phyloP scores from a whole-genome alignment of 2,113 vertebrate species.

The Amphiprion percula region DNA sequence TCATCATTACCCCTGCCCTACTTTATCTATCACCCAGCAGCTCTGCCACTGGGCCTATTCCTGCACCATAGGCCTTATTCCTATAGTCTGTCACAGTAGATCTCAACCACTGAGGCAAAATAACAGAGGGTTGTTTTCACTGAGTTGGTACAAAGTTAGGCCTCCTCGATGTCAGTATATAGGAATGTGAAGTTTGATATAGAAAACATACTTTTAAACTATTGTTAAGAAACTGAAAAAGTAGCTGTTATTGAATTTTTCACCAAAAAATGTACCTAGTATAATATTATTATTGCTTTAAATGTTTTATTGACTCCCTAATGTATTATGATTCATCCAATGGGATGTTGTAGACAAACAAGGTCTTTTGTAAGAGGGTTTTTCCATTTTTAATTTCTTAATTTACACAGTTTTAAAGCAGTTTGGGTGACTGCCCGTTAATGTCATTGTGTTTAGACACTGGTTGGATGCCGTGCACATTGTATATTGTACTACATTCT shows the following conservation, averaged over 20 bases:
- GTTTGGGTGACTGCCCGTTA: no score
- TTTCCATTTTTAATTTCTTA: background rate
- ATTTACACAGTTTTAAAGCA: background rate
- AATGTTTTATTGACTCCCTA: no score
- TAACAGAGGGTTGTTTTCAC: slow-evolving; percentile 33
- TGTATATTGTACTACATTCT: no score
- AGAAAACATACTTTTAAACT: background rate
- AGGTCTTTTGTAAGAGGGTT: background rate
- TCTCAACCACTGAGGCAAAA: slow-evolving; percentile 26
- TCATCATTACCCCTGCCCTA: slow-evolving; percentile 85
- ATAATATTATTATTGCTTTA: no score
- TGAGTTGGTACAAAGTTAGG: slow-evolving; percentile 16
- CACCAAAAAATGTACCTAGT: no score
- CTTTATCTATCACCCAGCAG: slow-evolving; percentile 84
- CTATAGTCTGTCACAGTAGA: slow-evolving; percentile 33
- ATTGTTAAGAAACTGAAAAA: no score
- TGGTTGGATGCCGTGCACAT: no score
- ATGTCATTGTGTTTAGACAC: no score
- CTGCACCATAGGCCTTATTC: slow-evolving; percentile 57
- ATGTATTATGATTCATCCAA: background rate
- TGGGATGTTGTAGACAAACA: background rate
- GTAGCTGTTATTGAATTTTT: no score
- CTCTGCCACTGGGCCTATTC: slow-evolving; percentile 60
- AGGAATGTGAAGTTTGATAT: background rate
- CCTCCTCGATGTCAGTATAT: background rate